Evolutionary conservation across 1,140 invertebrate genomes (phyloP), one percentile per base, ranked within the genome.

Genomic region (Penaeus vannamei): DNA sequence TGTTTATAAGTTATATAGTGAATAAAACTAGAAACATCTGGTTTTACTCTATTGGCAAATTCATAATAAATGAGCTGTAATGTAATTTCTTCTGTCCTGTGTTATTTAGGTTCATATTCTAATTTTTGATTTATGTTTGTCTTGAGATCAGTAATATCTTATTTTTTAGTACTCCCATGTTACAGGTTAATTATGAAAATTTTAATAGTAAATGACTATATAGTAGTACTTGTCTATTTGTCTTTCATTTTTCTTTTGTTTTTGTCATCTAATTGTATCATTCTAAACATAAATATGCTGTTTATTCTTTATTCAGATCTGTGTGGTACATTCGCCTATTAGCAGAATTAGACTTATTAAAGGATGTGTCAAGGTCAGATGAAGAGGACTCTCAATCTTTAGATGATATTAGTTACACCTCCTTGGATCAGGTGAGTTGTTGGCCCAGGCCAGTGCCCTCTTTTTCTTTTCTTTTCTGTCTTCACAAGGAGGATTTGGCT

Each of bases 271-370:
- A 36, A 36, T 36, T 36, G 36, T 1, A 36, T 36, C 36, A 36
- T 36, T 36, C 5, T 36, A 36, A 36, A 36, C 36, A 36, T 36
- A 36, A 36, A 36, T 36, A 5, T 36, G 36, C 66, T 26, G 12
- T 26, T 72, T 10, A 72, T 17, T 32, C 66, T 26, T 26, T 12
- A 72, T 72, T 97, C 92, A 95, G 95, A 87, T 94, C 91, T 95
- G 95, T 86, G 93, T 94, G 82, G 94, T 97, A 97, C 92, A 93
- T 96, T 1, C 96, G 96, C 92, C 93, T 97, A 32, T 93, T 97
- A 7, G 95, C 95, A 61, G 96, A 97, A 91, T 92, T 97, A 26
- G 96, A 97, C 92, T 93, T 97, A 60, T 84, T 96, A 1, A 95
- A 95, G 89, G 95, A 93, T 82, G 80, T 86, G 2, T 86, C 90